Evolutionary conservation across 92 coral and sea anemone genomes (phyloP).

Genomic region (Chrysogorgia sp.): DNA sequence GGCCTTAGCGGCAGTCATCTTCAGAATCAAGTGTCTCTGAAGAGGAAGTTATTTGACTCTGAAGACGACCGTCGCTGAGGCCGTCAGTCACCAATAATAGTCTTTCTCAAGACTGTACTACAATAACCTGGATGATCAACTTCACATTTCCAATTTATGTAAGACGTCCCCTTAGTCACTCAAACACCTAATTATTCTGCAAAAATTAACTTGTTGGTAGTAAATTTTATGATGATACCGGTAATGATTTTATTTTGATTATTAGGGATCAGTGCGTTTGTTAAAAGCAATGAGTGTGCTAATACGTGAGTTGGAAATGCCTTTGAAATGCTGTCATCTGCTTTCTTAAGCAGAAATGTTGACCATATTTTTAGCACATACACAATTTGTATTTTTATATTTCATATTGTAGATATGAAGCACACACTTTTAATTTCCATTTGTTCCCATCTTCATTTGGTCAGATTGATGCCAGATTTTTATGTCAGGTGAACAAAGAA

Average conservation of each 20-base stretch:
- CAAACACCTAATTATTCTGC: not conserved
- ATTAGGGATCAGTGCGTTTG: slow-evolving; percentile 73
- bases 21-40: too few relatives aligned
- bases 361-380: not conserved
- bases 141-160: not conserved
- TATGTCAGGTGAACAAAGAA: slow-evolving; percentile 71
- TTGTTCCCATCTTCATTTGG: slow-evolving; percentile 91
- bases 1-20: too few relatives aligned
- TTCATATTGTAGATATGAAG: slow-evolving; percentile 70
- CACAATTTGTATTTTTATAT: not conserved
- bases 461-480: slow-evolving; percentile 77
- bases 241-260: not conserved
- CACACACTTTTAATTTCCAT: slow-evolving; percentile 78
- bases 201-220: too few relatives aligned
- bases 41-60: too few relatives aligned
- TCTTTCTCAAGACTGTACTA: too few relatives aligned
- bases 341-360: too few relatives aligned
- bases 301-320: slow-evolving; percentile 57
- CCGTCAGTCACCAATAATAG: too few relatives aligned
- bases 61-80: too few relatives aligned
- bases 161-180: too few relatives aligned
- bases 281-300: slow-evolving; percentile 58
- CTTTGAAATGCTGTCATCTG: too few relatives aligned
- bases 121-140: too few relatives aligned
- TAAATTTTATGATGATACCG: not conserved